Evolutionary conservation across 2,888 invertebrate genomes (phyloP).

Genomic region (Tigriopus californicus): DNA sequence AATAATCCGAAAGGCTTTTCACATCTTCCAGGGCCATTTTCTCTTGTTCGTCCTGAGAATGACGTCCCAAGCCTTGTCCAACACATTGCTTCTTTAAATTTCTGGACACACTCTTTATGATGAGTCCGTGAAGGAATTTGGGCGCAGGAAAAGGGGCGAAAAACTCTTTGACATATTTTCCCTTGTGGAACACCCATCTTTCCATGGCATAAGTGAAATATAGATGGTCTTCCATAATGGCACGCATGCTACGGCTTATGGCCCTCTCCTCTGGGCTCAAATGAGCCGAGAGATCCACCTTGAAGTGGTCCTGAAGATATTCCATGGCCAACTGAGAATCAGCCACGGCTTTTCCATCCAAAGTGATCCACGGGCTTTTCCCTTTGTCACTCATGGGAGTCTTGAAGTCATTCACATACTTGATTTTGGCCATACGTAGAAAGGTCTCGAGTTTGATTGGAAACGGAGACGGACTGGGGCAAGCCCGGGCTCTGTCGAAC

Average conservation of each 20-base stretch:
- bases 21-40: slow-evolving; percentile 1
- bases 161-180: background rate
- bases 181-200: background rate
- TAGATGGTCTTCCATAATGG: background rate
- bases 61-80: background rate
- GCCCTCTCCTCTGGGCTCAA: background rate
- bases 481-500: background rate
- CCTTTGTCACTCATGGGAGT: slow-evolving; percentile 9
- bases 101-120: background rate
- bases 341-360: slow-evolving; percentile 1
- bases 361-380: slow-evolving; percentile 12
- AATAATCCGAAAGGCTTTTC: background rate
- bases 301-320: background rate
- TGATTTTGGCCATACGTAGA: slow-evolving; percentile 4
- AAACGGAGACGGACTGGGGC: slow-evolving; percentile 11
- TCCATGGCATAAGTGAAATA: background rate
- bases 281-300: background rate
- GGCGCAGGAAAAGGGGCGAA: background rate
- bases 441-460: slow-evolving; percentile 12
- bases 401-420: slow-evolving; percentile 11
- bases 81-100: background rate
- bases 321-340: slow-evolving; percentile 7
- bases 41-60: background rate
- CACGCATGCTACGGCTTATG: background rate
- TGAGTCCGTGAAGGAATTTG: too few relatives aligned